These are phyloP conservation scores for Ascidia mentula DNA, from an alignment of 23 tunicate species.

Conservation along the genomic window DNA sequence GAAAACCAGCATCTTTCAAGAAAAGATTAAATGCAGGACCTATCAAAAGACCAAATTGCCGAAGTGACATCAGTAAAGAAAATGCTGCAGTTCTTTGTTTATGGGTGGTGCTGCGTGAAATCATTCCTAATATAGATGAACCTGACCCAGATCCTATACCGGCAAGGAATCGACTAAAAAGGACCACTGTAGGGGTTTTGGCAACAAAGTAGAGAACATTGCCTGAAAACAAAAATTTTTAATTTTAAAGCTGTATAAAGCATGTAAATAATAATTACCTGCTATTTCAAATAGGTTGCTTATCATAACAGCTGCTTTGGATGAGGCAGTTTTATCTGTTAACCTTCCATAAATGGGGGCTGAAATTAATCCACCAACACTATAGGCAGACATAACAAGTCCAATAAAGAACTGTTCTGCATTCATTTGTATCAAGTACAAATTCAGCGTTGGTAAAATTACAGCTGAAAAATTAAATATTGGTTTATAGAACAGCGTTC, in stretches of 20 bases:
- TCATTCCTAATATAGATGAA: conserved; percentile 75
- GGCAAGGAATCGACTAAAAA: conserved; percentile 58
- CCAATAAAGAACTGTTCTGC: conserved; percentile 29
- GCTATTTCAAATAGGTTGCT: conserved; percentile 44
- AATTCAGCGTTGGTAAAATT: conserved; percentile 47
- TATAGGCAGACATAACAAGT: conserved; percentile 36
- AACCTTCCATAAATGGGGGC: conserved; percentile 49
- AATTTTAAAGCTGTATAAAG: too few relatives aligned
- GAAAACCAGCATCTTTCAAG: conserved; percentile 32
- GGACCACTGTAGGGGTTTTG: conserved; percentile 29
- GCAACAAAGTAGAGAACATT: conserved; percentile 67
- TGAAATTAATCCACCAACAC: conserved; percentile 37
- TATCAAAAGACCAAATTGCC: conserved; percentile 74
- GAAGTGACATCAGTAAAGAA: conserved; percentile 65
- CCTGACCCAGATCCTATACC: conserved; percentile 91
- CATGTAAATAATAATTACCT: too few relatives aligned
- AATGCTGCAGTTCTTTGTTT: conserved; percentile 67
- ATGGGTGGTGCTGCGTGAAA: conserved; percentile 47
- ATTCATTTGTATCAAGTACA: conserved; percentile 8
- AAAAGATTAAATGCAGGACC: conserved; percentile 83
- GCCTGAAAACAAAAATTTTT: conserved; percentile 28
- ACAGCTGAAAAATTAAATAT: conserved; percentile 21
- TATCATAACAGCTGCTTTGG: conserved; percentile 27
- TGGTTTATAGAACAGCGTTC: not conserved
- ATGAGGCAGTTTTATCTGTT: conserved; percentile 36